Base-by-base conservation (phyloP, 2,888 invertebrate species). In the Sarcophaga rosellei region DNA sequence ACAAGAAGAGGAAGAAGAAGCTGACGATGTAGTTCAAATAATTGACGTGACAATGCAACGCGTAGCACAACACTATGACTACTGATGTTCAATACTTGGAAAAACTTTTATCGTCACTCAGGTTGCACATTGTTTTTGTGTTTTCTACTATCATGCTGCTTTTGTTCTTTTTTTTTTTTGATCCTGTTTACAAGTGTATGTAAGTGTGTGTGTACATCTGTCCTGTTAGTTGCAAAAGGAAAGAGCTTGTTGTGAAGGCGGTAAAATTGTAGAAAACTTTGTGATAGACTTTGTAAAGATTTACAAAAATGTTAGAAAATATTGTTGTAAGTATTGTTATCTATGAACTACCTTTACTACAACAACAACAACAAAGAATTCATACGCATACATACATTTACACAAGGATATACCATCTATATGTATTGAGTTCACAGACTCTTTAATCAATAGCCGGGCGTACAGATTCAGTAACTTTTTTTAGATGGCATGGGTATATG, bases 21-120 rank as follows among this genome's bases (percentile, higher is more conserved):
- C 21, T 47, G 53, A 66, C 25, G 12, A 62, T 77, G 66, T 77
- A 23, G 1, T 62, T 53, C 5, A 15, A 53, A 59, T 66, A 86
- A 81, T 84, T 86, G 80, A 85, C 74, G 81, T 85, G 83, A 85
- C 73, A 85, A 77, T 84, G 82, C 85, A 81, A 78, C 86, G 86
- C 87, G 86, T 87, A 81, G 81, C 68, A 75, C 86, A 84, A 81
- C 69, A 86, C 83, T 70, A 80, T 68, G 53, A 80, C 83, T 53
- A 83, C 86, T 77, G 74, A 80, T 83, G 69, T 83, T 83, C 84
- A 78, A 78, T 79, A 78, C 57, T 81, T 69, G 45, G 68, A 72
- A 77, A 78, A 81, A 66, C 45, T 86, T 66, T 69, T 69, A 61
- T 81, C 53, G 63, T 82, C 53, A 73, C 61, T 47, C 53, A 65